Conservation (phyloP, 2,888 invertebrate genomes). For the Tinea semifulvella region DNA sequence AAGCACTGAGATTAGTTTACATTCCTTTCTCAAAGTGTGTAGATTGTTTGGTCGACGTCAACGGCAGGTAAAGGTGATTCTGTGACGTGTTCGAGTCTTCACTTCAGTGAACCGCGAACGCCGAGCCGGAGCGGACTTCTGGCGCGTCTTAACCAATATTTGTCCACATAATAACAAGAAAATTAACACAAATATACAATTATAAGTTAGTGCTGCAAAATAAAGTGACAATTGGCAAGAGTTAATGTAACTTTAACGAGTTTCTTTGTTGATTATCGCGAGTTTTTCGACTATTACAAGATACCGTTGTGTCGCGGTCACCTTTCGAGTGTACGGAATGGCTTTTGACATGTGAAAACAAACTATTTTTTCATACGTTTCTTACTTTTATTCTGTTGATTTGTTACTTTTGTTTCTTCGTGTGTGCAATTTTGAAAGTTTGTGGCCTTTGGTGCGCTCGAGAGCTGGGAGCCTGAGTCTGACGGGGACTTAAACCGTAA, state of each 20-base stretch:
- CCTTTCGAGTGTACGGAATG: slow-evolving; percentile 3
- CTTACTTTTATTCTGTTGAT: slow-evolving; percentile 1
- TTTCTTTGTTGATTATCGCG: not conserved
- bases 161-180: slow-evolving; percentile 1
- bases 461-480: not conserved
- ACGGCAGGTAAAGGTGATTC: slow-evolving; percentile 7
- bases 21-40: not conserved
- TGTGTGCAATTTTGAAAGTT: slow-evolving; percentile 11
- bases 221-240: not conserved
- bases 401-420: not conserved
- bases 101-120: slow-evolving; percentile 10
- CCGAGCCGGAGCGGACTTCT: not conserved
- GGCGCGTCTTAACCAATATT: not conserved
- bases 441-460: not conserved
- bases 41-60: not conserved
- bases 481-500: not conserved
- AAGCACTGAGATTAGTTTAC: not conserved
- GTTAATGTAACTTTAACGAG: not conserved
- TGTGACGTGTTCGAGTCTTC: slow-evolving; percentile 4
- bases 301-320: slow-evolving; percentile 3
- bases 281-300: not conserved
- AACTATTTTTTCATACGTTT: not conserved
- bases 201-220: not conserved
- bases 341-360: slow-evolving; percentile 9
- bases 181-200: not conserved